Percentiles rank a stretch among this genome's conserved stretches.
These are phyloP conservation scores for Phrynosoma platyrhinos DNA, from an alignment of 2,113 vertebrate species.

Conservation along the genomic window DNA sequence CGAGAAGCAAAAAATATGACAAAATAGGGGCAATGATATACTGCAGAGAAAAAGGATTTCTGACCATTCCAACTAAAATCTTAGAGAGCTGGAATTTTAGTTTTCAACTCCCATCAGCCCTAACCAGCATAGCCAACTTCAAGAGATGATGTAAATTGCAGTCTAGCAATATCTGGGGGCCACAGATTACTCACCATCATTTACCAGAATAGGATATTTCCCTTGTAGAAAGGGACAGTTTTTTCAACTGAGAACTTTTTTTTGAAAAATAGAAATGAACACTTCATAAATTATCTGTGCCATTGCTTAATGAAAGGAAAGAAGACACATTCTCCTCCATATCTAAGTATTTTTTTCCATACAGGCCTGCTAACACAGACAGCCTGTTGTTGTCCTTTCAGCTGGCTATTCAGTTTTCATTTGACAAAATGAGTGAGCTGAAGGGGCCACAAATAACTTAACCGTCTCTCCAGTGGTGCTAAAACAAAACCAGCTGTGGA, in stretches of 20 bases:
- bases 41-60: background rate
- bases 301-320: conserved; percentile 61
- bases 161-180: background rate
- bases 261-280: conserved; percentile 43
- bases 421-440: conserved; percentile 74
- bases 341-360: conserved; percentile 37
- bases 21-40: background rate
- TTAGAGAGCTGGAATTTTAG: no score
- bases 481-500: conserved; percentile 83
- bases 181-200: no score
- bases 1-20: background rate
- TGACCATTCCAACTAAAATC: no score
- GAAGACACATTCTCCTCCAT: conserved; percentile 29
- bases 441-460: conserved; percentile 76
- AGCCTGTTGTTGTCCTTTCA: conserved; percentile 53
- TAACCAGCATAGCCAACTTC: background rate
- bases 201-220: background rate
- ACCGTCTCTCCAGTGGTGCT: conserved; percentile 76
- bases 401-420: conserved; percentile 37
- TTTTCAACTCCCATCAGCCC: no score
- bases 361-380: conserved; percentile 24
- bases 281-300: conserved; percentile 43
- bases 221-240: background rate
- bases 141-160: no score
- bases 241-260: conserved; percentile 51